phyloP scores from a whole-genome alignment of 2,888 invertebrate species.

The Deilephila porcellus region DNA sequence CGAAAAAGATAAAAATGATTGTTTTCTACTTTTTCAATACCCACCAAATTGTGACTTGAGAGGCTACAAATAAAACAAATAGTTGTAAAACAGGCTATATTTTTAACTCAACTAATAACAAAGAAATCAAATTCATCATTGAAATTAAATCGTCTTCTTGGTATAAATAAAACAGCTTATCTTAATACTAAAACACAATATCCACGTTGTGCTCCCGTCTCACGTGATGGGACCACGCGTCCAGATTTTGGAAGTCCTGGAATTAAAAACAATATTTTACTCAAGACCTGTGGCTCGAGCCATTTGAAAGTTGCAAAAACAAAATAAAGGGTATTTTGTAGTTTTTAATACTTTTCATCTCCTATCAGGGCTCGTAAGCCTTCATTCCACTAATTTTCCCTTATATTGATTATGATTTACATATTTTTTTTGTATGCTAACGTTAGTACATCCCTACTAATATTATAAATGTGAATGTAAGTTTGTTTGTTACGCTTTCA shows the following conservation, averaged over 20 bases:
- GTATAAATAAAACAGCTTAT: background rate
- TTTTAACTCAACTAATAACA: constrained; percentile 29
- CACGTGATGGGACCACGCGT: constrained; percentile 69
- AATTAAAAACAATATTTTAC: constrained; percentile 35
- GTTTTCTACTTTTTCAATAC: too few relatives aligned
- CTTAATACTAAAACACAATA: constrained; percentile 42
- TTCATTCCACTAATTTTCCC: too few relatives aligned
- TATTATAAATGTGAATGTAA: too few relatives aligned
- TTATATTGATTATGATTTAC: too few relatives aligned
- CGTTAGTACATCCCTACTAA: too few relatives aligned
- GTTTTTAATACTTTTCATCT: too few relatives aligned
- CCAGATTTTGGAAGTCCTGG: constrained; percentile 72
- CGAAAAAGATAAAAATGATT: too few relatives aligned
- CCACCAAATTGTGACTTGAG: background rate
- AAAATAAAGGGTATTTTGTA: too few relatives aligned
- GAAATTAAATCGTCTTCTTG: constrained; percentile 14
- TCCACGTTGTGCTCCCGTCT: constrained; percentile 62
- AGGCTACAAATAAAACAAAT: background rate
- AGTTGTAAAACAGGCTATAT: constrained; percentile 6
- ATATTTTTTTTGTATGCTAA: too few relatives aligned
- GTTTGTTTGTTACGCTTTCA: too few relatives aligned
- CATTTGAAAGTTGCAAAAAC: too few relatives aligned
- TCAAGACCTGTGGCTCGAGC: background rate
- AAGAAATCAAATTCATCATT: constrained; percentile 32
- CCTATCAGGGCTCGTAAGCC: too few relatives aligned